Base-by-base conservation (phyloP, 2,113 vertebrate species). In the Globicephala melas region DNA sequence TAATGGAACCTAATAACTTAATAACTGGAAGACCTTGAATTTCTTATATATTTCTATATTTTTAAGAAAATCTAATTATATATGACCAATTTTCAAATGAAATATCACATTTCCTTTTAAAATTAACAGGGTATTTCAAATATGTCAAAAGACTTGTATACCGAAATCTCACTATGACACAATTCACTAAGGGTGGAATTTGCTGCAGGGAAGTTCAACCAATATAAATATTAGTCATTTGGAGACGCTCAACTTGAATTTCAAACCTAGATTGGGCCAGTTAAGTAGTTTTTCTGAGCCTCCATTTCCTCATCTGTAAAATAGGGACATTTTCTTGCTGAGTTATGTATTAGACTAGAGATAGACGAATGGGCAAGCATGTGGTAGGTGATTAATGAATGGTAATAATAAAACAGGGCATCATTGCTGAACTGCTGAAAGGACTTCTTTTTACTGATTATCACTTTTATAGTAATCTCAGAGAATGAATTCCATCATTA, bases 61-160 rank as follows among this genome's bases (percentile, higher is more conserved):
- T 92, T 97, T 8, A 95, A 95, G 70, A 67, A 93, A 91, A 84
- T 80, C 41, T 44, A 68, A 74, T 97, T 83, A 26, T 21, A 63
- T 50, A 58, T 83, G 67, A 68, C 11, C 55, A 62, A 62, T 76
- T 89, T 94, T 91, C 79, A 65, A 85, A 81, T 58, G 18, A 93
- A 88, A 62, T 71, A 76, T 83, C n/a, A 44, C 8, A 93, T 81
- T 67, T 96, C 23, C 55, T 80, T 53, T 80, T 93, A 91, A 94
- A 94, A 68, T 85, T 71, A 88, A 21, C 6, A 87, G n/a, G n/a
- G 36, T 91, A 41, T 86, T 89, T 96, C 47, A 81, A 87, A 38
- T 44, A 92, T 31, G 31, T 63, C 77, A 67, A 53, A 87, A 81
- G 50, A 80, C 15, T 82, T 71, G 6, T 89, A 74, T 36, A 83